Conservation (phyloP, 2,113 vertebrate genomes). For the Lagopus muta region DNA sequence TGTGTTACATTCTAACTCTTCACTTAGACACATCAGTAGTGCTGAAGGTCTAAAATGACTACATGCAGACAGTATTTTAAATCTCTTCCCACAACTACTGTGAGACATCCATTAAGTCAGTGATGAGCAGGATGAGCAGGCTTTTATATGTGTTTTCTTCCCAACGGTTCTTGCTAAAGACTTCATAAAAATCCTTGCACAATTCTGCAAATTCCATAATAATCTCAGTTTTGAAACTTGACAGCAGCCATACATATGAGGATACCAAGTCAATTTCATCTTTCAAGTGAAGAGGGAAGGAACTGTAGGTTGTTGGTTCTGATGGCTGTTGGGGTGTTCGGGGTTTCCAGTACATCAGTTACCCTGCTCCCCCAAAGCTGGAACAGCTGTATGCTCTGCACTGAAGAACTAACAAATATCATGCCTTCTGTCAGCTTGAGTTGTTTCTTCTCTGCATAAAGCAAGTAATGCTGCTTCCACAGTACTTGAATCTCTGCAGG, state of each 20-base stretch:
- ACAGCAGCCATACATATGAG: accelerated
- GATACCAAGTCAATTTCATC: accelerated
- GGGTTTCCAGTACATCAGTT: not conserved
- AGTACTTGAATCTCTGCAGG: not conserved
- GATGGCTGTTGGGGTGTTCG: not conserved
- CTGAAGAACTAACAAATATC: not conserved
- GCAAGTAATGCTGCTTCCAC: not conserved
- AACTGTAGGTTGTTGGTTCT: accelerated
- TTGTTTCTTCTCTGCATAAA: not conserved
- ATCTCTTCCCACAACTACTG: not conserved
- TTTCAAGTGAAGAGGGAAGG: not conserved
- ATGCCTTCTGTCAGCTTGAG: accelerated
- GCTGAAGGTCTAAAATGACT: accelerated
- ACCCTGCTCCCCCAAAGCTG: not conserved
- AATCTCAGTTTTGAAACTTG: not conserved
- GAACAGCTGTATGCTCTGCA: not conserved
- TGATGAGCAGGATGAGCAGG: not conserved
- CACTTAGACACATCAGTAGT: accelerated
- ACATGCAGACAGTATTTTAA: accelerated
- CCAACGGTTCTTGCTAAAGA: not conserved
- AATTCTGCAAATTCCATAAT: not conserved
- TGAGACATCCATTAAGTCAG: not conserved
- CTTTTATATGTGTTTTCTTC: not conserved
- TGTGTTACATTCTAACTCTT: not conserved
- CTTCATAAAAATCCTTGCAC: not conserved